A percentile compares a stretch with the other conserved stretches of the same genome.
Conservation (phyloP, 2,888 invertebrate genomes). For the Tiliacea aurago region DNA sequence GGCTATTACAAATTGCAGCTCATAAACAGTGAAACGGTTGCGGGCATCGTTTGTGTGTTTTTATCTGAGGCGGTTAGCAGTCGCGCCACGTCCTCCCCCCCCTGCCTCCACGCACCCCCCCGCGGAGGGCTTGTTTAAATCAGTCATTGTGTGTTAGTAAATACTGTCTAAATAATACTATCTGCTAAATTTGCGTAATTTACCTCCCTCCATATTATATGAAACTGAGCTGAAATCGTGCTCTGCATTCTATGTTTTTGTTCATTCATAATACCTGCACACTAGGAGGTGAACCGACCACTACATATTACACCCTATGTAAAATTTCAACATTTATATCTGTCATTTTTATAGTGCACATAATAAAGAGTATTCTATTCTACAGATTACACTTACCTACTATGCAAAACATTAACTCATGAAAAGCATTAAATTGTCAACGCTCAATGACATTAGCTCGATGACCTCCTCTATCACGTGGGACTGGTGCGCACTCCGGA, state of each 20-base stretch:
- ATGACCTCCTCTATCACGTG: background rate
- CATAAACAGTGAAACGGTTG: conserved; percentile 44
- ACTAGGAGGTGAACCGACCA: background rate
- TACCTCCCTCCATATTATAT: background rate
- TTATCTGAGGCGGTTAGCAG: conserved; percentile 53
- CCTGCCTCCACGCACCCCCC: background rate
- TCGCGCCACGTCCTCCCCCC: conserved; percentile 48
- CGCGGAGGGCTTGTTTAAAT: conserved; percentile 27
- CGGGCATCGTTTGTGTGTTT: conserved; percentile 43
- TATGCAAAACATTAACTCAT: background rate
- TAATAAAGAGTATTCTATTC: background rate
- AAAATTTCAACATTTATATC: too few species aligned
- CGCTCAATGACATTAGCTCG: background rate
- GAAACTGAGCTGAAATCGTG: background rate
- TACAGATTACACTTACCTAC: background rate
- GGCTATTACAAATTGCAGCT: conserved; percentile 46
- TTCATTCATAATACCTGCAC: background rate
- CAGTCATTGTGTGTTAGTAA: conserved; percentile 36
- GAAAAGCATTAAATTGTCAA: background rate
- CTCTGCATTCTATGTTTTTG: background rate
- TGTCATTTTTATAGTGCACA: too few species aligned
- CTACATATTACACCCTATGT: background rate
- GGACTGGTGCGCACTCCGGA: background rate
- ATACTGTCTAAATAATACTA: conserved; percentile 17
- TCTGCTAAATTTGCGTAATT: background rate